These are phyloP conservation scores for Struthio camelus DNA, from an alignment of 2,113 vertebrate species.

Conservation along the genomic window DNA sequence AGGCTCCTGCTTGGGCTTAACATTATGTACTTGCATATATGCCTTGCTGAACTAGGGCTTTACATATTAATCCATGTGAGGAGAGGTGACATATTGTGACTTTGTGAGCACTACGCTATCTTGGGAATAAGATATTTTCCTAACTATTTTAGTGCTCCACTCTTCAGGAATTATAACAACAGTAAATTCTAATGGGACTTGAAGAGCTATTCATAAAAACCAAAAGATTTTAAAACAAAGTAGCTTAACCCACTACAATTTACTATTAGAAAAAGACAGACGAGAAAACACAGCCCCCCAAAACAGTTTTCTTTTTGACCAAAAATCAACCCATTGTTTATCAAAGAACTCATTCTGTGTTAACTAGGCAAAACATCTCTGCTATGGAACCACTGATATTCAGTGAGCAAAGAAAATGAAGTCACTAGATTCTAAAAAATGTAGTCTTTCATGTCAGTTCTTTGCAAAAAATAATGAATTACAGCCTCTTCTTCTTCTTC, in stretches of 20 bases:
- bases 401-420: constrained; percentile 43
- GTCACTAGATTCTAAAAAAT: constrained; percentile 38
- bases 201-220: not conserved
- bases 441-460: constrained; percentile 47
- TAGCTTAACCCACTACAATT: not conserved
- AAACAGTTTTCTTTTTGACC: not conserved
- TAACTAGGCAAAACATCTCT: constrained; percentile 37
- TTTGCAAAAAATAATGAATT: constrained; percentile 47
- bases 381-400: constrained; percentile 32
- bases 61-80: not conserved
- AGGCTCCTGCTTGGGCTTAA: not conserved
- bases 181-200: not conserved
- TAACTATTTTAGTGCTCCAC: not conserved
- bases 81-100: not conserved
- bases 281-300: not conserved
- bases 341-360: constrained; percentile 17
- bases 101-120: not conserved
- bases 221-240: not conserved
- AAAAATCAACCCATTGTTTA: not conserved
- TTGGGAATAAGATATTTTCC: not conserved
- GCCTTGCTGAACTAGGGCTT: not conserved
- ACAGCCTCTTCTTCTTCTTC: constrained; percentile 67
- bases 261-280: not conserved
- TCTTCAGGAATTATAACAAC: not conserved
- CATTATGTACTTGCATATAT: too few species aligned